phyloP scores from a whole-genome alignment of 2,888 invertebrate species.

The Himalopsyche anomala region DNA sequence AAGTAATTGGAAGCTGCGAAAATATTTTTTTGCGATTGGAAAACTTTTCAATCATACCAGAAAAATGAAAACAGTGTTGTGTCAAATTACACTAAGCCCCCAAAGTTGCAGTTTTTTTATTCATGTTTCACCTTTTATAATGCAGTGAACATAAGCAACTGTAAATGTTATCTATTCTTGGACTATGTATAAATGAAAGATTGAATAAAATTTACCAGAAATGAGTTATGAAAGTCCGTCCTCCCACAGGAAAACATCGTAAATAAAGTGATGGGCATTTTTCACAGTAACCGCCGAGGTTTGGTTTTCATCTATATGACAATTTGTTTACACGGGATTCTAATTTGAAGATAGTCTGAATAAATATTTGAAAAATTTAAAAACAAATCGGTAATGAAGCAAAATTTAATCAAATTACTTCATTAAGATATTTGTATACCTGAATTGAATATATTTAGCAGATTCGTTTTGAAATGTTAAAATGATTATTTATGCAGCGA shows the following conservation, averaged over 20 bases:
- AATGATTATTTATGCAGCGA: not conserved
- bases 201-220: no score
- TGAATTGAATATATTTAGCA: not conserved
- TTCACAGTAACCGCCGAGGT: not conserved
- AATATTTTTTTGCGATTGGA: no score
- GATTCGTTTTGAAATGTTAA: not conserved
- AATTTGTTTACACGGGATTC: not conserved
- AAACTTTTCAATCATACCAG: no score
- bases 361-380: constrained; percentile 16
- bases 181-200: no score
- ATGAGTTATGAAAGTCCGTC: not conserved
- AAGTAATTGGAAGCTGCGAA: no score
- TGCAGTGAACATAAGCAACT: no score
- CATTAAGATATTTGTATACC: not conserved
- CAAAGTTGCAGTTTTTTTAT: no score
- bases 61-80: no score
- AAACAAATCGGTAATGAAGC: not conserved
- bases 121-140: no score
- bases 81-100: no score
- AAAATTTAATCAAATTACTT: not conserved
- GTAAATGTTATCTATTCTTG: no score
- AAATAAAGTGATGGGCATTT: not conserved
- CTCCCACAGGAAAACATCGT: not conserved
- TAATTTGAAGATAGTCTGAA: not conserved
- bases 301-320: not conserved